phyloP scores from a whole-genome alignment of 2,888 invertebrate genomes.

The Pseudeuparius sepicola region DNA sequence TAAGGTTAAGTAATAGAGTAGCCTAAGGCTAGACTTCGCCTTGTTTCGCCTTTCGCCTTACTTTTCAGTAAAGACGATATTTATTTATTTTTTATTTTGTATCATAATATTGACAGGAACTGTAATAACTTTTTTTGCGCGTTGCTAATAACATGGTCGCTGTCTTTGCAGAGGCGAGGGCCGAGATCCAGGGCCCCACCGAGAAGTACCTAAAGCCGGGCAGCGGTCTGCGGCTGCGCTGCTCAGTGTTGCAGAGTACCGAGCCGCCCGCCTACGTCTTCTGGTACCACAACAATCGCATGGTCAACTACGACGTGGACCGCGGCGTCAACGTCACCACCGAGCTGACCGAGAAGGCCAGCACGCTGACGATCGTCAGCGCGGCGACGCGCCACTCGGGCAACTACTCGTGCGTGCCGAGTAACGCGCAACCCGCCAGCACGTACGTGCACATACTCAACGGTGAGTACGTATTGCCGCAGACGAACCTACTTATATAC shows the following conservation, averaged over 20 bases:
- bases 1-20: too few species aligned
- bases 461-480: constrained; percentile 59
- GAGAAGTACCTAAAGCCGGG: constrained; percentile 84
- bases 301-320: constrained; percentile 86
- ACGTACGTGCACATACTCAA: constrained; percentile 85
- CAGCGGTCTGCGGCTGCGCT: constrained; percentile 70
- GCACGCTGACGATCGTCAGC: constrained; percentile 50
- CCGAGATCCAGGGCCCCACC: constrained; percentile 75
- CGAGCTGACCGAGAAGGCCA: constrained; percentile 59
- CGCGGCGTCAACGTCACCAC: constrained; percentile 81
- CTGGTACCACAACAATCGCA: constrained; percentile 68
- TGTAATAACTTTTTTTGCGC: too few species aligned
- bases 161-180: constrained; percentile 62
- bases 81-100: too few species aligned
- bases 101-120: too few species aligned
- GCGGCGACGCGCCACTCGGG: constrained; percentile 67
- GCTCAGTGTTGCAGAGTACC: constrained; percentile 73
- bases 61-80: too few species aligned
- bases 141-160: too few species aligned
- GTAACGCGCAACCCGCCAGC: constrained; percentile 79
- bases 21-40: too few species aligned
- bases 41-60: too few species aligned
- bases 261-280: constrained; percentile 63
- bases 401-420: constrained; percentile 82
- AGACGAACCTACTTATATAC: too few species aligned